Evolutionary conservation across 2,113 vertebrate genomes (phyloP).

Genomic region (Anser brachyrhynchus): DNA sequence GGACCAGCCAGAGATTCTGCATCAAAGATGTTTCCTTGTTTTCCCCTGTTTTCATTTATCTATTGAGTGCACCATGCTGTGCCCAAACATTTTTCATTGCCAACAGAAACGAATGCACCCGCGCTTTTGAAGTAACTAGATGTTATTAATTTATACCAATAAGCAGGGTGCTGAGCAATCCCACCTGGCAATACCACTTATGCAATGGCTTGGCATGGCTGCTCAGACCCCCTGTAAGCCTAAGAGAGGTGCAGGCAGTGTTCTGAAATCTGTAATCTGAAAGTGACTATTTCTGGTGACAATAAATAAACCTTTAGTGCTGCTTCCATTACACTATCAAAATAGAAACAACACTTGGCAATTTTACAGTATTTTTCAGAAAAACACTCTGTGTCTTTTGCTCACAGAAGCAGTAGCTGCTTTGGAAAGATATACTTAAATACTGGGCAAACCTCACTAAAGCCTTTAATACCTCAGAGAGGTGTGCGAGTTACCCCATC

Average conservation of each 20-base stretch:
- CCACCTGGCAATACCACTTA: background rate
- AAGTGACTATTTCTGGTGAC: background rate
- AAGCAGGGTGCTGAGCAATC: background rate
- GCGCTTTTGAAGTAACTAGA: background rate
- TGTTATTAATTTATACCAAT: background rate
- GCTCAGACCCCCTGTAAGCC: background rate
- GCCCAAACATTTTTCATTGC: background rate
- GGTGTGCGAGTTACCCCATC: background rate
- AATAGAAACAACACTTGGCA: background rate
- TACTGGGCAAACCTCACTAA: background rate
- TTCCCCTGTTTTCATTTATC: background rate
- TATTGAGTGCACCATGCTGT: background rate
- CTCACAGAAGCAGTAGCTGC: background rate
- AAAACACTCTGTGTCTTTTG: background rate
- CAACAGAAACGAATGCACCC: background rate
- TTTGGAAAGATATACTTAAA: background rate
- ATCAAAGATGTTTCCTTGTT: background rate
- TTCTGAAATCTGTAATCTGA: background rate
- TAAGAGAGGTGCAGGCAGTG: background rate
- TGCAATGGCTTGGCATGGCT: background rate
- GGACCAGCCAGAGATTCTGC: background rate
- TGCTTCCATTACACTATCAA: background rate
- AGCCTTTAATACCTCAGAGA: background rate
- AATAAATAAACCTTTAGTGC: background rate
- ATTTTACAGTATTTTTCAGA: background rate